phyloP scores from a whole-genome alignment of 64 coral and sea anemone species.

The Stichodactyla helianthus region DNA sequence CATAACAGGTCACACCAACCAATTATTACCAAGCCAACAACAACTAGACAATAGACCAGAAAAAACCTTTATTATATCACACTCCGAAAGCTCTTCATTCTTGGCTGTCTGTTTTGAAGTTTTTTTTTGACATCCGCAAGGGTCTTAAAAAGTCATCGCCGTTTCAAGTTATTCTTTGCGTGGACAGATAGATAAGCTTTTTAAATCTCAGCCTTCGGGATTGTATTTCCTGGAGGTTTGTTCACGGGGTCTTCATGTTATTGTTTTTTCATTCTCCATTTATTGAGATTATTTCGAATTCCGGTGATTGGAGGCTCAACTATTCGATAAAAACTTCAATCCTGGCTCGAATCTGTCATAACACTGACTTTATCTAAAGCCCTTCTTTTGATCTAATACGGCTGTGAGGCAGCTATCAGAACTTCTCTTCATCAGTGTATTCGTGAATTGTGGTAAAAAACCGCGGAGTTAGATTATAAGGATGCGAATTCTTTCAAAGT shows the following conservation, averaged over 20 bases:
- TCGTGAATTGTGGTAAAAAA: slow-evolving; percentile 3
- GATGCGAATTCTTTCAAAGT: neutral
- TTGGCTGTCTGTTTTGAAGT: neutral
- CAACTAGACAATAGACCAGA: neutral
- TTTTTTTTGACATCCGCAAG: neutral
- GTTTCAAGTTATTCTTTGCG: slow-evolving; percentile 9
- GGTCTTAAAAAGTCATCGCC: neutral
- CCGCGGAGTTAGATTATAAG: neutral
- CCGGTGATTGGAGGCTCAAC: neutral
- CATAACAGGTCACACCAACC: slow-evolving; percentile 1
- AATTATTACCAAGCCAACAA: neutral
- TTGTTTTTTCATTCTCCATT: neutral
- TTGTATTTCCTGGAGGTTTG: slow-evolving; percentile 3
- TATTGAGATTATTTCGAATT: neutral
- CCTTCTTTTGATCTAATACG: neutral
- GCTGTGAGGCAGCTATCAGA: neutral
- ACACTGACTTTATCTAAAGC: neutral
- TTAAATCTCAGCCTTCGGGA: neutral
- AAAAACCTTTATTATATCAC: neutral
- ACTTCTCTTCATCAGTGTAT: neutral
- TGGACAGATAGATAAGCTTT: neutral
- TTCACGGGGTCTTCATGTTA: too few species aligned
- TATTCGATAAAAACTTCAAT: neutral
- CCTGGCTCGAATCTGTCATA: slow-evolving; percentile 8
- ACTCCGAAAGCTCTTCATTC: neutral